Conservation (phyloP, 2,888 invertebrate genomes). For the Bombyx huttoni region DNA sequence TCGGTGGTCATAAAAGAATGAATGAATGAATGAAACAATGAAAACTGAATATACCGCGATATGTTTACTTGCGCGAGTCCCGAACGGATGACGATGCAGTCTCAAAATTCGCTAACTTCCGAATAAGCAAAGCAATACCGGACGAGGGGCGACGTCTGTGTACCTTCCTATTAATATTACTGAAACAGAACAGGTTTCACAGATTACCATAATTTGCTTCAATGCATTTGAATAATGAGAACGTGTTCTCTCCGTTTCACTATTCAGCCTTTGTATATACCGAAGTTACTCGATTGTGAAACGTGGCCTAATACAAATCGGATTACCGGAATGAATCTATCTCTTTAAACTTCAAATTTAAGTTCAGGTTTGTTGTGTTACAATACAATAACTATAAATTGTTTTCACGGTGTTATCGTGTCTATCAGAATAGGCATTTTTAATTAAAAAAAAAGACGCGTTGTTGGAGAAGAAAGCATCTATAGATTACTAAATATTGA, state of each 20-base stretch:
- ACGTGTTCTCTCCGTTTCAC: conserved; percentile 47
- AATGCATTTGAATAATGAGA: conserved; percentile 71
- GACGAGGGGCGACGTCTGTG: conserved; percentile 43
- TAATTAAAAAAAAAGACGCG: no score
- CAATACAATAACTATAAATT: no score
- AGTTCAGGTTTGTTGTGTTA: neutral
- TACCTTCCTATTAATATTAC: conserved; percentile 56
- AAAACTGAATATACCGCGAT: neutral
- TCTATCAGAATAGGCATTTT: no score
- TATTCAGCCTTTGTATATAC: conserved; percentile 41
- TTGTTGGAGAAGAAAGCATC: no score
- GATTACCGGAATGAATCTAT: conserved; percentile 1
- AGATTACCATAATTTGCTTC: conserved; percentile 72
- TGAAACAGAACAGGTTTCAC: conserved; percentile 68
- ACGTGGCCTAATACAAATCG: conserved; percentile 13
- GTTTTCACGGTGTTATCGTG: no score
- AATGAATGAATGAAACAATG: neutral
- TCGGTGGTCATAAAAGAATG: neutral
- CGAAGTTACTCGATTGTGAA: conserved; percentile 52
- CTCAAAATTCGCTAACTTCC: conserved; percentile 8
- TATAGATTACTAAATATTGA: no score
- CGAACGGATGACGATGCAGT: neutral
- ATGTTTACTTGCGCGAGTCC: neutral
- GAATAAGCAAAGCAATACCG: conserved; percentile 27
- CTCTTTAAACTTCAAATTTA: neutral